Conservation (phyloP, 2,797 vertebrate species). For the Martes flavigula region DNA sequence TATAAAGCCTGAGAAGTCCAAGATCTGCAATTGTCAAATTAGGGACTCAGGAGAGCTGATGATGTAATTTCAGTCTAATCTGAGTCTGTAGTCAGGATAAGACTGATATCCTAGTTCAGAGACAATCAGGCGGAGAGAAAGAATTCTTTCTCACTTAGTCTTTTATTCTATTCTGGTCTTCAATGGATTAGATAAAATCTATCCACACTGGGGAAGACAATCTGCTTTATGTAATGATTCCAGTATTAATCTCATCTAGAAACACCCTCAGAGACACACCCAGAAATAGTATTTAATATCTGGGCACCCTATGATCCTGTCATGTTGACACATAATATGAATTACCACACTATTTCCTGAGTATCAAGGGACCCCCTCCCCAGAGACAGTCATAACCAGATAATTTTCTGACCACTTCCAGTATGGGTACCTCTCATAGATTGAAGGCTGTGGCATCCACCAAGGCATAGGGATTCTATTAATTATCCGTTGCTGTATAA, state of each 20-base stretch:
- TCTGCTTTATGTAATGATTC: background rate
- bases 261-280: background rate
- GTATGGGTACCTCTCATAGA: background rate
- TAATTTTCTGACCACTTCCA: background rate
- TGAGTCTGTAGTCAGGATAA: background rate
- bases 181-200: background rate
- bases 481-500: background rate
- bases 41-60: background rate
- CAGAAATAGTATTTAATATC: background rate
- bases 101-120: background rate
- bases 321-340: background rate
- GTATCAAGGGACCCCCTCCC: background rate
- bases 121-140: background rate
- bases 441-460: background rate
- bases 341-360: background rate
- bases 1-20: background rate
- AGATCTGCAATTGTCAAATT: background rate
- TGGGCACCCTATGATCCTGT: background rate
- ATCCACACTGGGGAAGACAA: background rate
- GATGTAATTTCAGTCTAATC: background rate
- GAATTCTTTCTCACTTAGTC: background rate
- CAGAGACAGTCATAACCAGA: background rate
- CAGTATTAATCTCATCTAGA: background rate
- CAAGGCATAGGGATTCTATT: background rate
- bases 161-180: background rate